Evolutionary conservation across 2,113 vertebrate genomes (phyloP), one percentile per base, ranked within the genome.

Genomic region (Ameiurus melas): DNA sequence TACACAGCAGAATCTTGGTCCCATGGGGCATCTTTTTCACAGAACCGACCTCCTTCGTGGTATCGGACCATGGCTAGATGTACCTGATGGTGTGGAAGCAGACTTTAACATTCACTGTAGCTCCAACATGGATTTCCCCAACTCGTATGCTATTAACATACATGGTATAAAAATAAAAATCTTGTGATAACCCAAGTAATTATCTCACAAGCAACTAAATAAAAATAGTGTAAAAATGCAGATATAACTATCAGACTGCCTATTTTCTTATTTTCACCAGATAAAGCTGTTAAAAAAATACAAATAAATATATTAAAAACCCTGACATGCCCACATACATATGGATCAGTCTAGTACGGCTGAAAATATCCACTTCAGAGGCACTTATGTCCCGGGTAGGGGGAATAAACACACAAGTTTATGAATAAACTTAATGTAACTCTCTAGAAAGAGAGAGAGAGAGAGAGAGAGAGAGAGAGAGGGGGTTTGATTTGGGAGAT

Each of bases 1-100:
- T 97, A 98, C 90, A 99, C 83, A 0, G 98, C 98, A 0, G 98
- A 96, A 51, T 95, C 92, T 25, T 92, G 95, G 84, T 99, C 98
- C 98, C 98, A 99, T 0, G 94, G 95, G 90, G 96, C 90, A 3
- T 97, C 97, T 90, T 97, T 99, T 93, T 95, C 94, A 8, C 97
- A 99, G 95, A 99, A 99, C 20, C 98, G 97, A 0, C 98, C 96
- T 0, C 92, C 98, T 85, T 99, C 98, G 0, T 99, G 98, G 91
- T 99, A 99, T 25, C 96, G 96, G 81, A 98, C 98, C 97, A 99
- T 97, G 78, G 97, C 98, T 93, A 99, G 92, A 91, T 99, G 98
- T 47, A 99, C 98, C 98, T 99, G 90, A 71, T 20, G 51, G 64
- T 39, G 22, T 2, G 25, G 25, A 68, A 85, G 17, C 73, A 88